Evolutionary conservation across 2,797 vertebrate species (phyloP).

Genomic region (Xiphorhynchus erythropygius): DNA sequence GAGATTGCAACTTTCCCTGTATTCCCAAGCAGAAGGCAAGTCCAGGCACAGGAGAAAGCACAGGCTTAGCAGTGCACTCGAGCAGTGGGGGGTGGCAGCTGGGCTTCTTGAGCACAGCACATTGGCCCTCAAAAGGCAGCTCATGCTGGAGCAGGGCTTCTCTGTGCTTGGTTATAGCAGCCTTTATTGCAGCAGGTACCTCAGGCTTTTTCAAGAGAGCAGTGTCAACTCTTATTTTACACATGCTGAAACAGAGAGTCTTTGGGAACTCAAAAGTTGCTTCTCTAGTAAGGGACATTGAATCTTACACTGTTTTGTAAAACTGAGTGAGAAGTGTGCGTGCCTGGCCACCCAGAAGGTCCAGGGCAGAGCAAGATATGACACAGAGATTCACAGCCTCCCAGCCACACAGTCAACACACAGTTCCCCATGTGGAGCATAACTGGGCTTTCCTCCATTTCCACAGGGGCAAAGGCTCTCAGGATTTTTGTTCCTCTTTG

Average conservation of each 20-base stretch:
- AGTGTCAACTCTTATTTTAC: background rate
- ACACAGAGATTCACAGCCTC: background rate
- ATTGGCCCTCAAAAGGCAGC: background rate
- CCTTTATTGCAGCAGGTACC: background rate
- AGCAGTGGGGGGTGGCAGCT: background rate
- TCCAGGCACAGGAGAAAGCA: background rate
- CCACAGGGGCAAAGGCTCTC: background rate
- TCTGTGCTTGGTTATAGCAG: background rate
- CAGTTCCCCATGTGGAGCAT: background rate
- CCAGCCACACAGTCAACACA: fast-evolving
- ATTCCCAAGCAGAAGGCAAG: background rate
- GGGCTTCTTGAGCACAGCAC: fast-evolving
- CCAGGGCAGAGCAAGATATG: background rate
- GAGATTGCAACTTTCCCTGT: background rate
- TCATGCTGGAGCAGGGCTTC: fast-evolving
- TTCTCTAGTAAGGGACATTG: background rate
- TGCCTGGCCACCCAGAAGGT: background rate
- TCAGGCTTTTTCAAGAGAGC: background rate
- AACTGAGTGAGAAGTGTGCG: background rate
- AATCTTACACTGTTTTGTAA: background rate
- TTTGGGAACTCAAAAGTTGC: background rate
- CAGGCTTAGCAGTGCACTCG: fast-evolving
- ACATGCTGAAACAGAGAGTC: background rate
- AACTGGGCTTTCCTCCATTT: background rate
- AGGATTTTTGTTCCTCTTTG: background rate